Conservation (phyloP, 2,888 invertebrate genomes). For the Drosophila putrida region DNA sequence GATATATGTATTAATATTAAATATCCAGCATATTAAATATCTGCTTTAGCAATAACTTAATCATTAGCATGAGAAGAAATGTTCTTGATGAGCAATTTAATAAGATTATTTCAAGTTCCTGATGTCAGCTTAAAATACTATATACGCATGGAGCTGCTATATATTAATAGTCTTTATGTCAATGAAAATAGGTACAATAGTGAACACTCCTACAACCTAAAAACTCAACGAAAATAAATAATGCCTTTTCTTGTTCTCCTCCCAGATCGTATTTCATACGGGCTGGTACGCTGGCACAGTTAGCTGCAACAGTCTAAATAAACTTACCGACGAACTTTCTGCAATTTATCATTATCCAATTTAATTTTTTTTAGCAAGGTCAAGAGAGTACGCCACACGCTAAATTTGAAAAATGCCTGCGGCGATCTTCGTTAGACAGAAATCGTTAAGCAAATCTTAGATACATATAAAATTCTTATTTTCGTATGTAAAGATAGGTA, state of each 20-base stretch:
- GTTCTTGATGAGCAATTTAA: neutral
- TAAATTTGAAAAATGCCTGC: conserved; percentile 21
- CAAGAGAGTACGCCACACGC: conserved; percentile 56
- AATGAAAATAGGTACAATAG: conserved; percentile 33
- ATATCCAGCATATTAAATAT: neutral
- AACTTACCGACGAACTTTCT: conserved; percentile 48
- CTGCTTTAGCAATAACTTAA: neutral
- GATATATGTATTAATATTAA: neutral
- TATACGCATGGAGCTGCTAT: neutral
- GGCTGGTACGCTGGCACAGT: conserved; percentile 32
- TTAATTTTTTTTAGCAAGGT: conserved; percentile 34
- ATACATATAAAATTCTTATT: conserved; percentile 10
- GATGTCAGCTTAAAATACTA: neutral
- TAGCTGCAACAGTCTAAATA: conserved; percentile 29
- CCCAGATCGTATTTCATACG: conserved; percentile 58
- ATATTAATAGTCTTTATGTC: conserved; percentile 24
- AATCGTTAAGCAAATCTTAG: conserved; percentile 24
- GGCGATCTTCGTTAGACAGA: conserved; percentile 28
- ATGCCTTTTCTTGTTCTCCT: conserved; percentile 25
- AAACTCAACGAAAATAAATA: conserved; percentile 26
- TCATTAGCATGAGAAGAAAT: neutral
- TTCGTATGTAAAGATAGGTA: conserved; percentile 22
- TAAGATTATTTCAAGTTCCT: neutral
- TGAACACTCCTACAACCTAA: conserved; percentile 48
- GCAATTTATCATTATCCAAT: conserved; percentile 55